Base-by-base conservation (phyloP, 2,888 invertebrate genomes). In the Eupithecia abbreviata region DNA sequence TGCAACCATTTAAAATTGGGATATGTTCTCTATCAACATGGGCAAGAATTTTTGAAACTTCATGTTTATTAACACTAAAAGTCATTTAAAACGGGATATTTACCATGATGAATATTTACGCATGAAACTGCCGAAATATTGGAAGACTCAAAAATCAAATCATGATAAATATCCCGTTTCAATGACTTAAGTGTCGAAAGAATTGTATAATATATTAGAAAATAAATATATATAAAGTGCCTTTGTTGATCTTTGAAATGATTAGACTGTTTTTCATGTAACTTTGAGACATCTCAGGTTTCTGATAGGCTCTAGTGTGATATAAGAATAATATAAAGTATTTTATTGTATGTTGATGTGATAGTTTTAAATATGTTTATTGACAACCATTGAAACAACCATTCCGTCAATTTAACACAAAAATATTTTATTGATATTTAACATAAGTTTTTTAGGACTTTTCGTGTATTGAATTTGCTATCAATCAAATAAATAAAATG, bases 281-380 rank as follows among this genome's bases (percentile, higher is more conserved):
- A 78, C 71, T 69, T 73, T 72, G 78, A 71, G 73, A 71, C 43
- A 51, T 42, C 71, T 78, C 78, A 42, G 62, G 71, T 71, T 75
- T 73, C 68, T 75, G 71, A 78, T 76, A 76, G 75, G 73, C 73
- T 78, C 67, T 75, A 42, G 73, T 78, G 78, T 76, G 75, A 78
- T 78, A 77, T 72, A 75, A 75, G 67, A 71, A 71, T 78, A 71
- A 73, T 74, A 73, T 77, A 71, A 76, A 75, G 78, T 78, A 74
- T 78, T 76, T 78, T 68, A 75, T 75, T 76, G 75, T 78, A 78
- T 78, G 58, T 69, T 71, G 55, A 77, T 82, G 82, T 82, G 80
- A 80, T 80, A 78, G 67, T 75, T 77, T 73, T 73, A 47, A 77
- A 77, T 82, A 76, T 81, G 80, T 74, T 79, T 80, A 77, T 74